These are phyloP conservation scores for Conomelus anceps DNA, from an alignment of 2,888 invertebrate genomes.

Conservation along the genomic window DNA sequence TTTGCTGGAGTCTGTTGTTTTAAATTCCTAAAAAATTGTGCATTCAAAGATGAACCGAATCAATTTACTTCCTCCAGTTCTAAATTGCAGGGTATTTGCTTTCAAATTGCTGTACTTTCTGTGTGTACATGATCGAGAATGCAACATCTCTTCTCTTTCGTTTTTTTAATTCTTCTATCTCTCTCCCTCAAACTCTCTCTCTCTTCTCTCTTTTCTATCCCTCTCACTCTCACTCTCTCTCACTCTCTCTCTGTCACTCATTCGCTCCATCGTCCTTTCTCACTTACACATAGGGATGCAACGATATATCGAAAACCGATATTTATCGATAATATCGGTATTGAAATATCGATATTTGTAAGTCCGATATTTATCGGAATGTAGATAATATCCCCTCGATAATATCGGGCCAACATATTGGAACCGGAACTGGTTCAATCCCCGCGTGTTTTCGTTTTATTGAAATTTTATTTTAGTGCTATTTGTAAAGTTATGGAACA, in stretches of 20 bases:
- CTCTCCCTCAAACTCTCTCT: background rate
- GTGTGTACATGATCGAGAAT: background rate
- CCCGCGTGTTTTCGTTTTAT: too few relatives aligned
- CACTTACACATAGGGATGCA: background rate
- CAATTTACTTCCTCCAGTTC: background rate
- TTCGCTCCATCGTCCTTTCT: conserved; percentile 29
- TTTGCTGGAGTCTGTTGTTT: background rate
- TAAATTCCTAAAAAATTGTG: background rate
- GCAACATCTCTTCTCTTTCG: background rate
- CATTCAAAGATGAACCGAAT: background rate
- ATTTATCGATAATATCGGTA: too few relatives aligned
- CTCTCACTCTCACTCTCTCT: background rate
- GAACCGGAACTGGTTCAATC: too few relatives aligned
- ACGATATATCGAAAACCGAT: too few relatives aligned
- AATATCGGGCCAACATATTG: too few relatives aligned
- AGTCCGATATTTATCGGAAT: too few relatives aligned
- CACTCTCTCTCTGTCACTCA: conserved; percentile 28
- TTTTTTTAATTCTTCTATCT: background rate
- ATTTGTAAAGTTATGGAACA: too few relatives aligned
- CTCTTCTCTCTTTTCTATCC: background rate
- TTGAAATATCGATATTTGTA: too few relatives aligned
- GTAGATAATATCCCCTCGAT: too few relatives aligned
- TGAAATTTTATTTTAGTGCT: too few relatives aligned
- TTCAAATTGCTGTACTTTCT: background rate
- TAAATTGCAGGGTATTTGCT: background rate